Evolutionary conservation across 2,888 invertebrate genomes (phyloP).

Genomic region (Leptura quadrifasciata): DNA sequence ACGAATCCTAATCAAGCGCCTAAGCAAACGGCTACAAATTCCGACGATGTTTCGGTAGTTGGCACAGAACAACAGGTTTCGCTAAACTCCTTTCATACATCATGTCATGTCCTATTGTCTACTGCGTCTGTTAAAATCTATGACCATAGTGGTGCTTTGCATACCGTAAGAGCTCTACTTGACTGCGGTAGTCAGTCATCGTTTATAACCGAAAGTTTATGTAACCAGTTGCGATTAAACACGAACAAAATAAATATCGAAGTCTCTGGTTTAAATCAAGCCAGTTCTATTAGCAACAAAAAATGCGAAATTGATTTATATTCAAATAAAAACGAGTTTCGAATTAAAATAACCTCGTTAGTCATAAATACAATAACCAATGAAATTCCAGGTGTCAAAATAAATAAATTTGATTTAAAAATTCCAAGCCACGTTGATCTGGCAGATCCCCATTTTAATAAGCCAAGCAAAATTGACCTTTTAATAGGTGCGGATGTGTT

Average conservation of each 20-base stretch:
- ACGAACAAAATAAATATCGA: conserved; percentile 9
- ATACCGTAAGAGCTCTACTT: background rate
- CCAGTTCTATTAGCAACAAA: too few relatives aligned
- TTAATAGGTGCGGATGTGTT: background rate
- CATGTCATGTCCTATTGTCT: background rate
- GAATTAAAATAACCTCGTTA: too few relatives aligned
- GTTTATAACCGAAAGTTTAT: background rate
- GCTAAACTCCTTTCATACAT: too few relatives aligned
- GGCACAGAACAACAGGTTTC: background rate
- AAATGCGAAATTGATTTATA: too few relatives aligned
- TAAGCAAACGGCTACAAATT: background rate
- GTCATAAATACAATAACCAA: too few relatives aligned
- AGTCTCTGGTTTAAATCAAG: background rate
- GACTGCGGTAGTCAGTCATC: conserved; percentile 9
- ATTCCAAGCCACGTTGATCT: background rate
- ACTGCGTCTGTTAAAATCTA: background rate
- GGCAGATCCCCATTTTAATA: background rate
- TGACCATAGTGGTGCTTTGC: background rate
- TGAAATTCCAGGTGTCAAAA: too few relatives aligned
- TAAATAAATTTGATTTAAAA: too few relatives aligned
- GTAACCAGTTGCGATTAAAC: background rate
- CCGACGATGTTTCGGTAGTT: background rate
- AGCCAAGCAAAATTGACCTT: background rate
- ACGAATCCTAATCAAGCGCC: too few relatives aligned
- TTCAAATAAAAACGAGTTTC: too few relatives aligned